phyloP scores from a whole-genome alignment of 2,888 invertebrate genomes.

The Hemistola chrysoprasaria region DNA sequence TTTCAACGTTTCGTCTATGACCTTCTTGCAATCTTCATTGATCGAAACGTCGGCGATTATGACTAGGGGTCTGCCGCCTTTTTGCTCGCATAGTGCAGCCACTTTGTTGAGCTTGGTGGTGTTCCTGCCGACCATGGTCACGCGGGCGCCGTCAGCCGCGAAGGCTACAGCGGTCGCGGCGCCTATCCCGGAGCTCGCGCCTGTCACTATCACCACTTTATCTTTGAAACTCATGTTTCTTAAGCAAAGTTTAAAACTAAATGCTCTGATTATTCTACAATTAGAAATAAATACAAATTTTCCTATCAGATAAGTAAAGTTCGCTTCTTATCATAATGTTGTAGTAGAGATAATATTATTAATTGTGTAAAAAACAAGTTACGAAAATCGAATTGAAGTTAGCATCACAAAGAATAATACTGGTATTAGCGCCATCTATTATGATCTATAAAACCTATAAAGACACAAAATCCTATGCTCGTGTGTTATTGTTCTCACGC shows the following conservation, averaged over 20 bases:
- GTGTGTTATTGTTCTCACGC: no score
- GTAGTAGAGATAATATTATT: no score
- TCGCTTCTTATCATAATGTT: no score
- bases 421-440: neutral
- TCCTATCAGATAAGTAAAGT: no score
- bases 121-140: constrained; percentile 86
- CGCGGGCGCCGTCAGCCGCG: constrained; percentile 80
- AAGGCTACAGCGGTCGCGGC: constrained; percentile 84
- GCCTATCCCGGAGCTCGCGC: constrained; percentile 87
- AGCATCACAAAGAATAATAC: no score
- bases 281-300: no score
- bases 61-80: constrained; percentile 4
- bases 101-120: constrained; percentile 82
- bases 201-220: constrained; percentile 52
- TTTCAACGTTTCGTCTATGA: constrained; percentile 2
- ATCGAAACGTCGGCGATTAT: constrained; percentile 7
- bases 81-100: constrained; percentile 37
- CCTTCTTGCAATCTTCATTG: neutral
- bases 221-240: constrained; percentile 42
- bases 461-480: no score
- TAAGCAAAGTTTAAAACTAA: no score
- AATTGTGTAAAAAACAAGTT: no score
- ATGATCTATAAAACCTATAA: no score
- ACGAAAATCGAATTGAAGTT: no score
- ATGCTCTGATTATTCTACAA: no score